phyloP scores from a whole-genome alignment of 2,113 vertebrate genomes.

The Grus americana region DNA sequence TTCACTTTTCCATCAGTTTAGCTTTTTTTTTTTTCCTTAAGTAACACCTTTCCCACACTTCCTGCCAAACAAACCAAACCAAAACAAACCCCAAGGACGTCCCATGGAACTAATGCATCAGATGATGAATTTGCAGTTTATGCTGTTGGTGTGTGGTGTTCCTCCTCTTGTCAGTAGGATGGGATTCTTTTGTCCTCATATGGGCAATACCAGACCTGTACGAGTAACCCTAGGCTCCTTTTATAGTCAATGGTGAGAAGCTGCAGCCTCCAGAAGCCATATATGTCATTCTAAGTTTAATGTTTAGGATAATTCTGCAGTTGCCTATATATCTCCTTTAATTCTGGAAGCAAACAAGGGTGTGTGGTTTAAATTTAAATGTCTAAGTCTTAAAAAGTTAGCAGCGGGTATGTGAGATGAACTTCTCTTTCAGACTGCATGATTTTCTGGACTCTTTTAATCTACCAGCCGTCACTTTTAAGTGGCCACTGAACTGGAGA shows the following conservation, averaged over 20 bases:
- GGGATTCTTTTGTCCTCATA: not conserved
- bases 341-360: not conserved
- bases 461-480: not conserved
- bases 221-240: not conserved
- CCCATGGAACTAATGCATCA: not conserved
- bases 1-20: not conserved
- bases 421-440: not conserved
- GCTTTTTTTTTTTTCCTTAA: not conserved
- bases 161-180: not conserved
- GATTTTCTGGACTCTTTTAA: not conserved
- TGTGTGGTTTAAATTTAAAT: not conserved
- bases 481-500: not conserved
- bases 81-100: not conserved
- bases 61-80: not conserved
- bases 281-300: not conserved
- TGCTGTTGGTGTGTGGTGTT: not conserved
- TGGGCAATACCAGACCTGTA: not conserved
- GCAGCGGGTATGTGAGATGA: not conserved
- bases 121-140: not conserved
- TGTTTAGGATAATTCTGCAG: not conserved
- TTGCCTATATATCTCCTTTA: not conserved
- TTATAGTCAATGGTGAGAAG: not conserved
- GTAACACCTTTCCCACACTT: not conserved
- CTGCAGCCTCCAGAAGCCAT: not conserved
- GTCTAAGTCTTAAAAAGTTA: not conserved